Conservation (phyloP, 2,888 invertebrate genomes). For the Cephonodes hylas region DNA sequence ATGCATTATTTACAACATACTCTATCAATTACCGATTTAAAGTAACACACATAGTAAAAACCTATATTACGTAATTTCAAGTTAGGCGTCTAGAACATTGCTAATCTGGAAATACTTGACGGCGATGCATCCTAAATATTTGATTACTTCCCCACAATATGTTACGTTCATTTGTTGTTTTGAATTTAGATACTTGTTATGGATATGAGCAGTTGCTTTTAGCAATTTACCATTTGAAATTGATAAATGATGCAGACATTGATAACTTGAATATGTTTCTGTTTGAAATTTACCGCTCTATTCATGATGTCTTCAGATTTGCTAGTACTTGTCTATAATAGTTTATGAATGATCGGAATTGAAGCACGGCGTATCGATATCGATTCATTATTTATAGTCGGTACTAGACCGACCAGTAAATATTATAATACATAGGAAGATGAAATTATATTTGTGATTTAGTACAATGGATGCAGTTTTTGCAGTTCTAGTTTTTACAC, state of each 20-base stretch:
- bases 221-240: not conserved
- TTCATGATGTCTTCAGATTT: not conserved
- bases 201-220: not conserved
- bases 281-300: not conserved
- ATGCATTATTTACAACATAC: conserved; percentile 1
- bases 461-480: too few relatives aligned
- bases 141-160: not conserved
- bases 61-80: not conserved
- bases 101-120: not conserved
- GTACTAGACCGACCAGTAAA: too few relatives aligned
- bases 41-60: conserved; percentile 5
- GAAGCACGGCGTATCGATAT: too few relatives aligned
- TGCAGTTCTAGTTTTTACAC: too few relatives aligned
- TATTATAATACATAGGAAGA: too few relatives aligned
- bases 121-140: conserved; percentile 6
- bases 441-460: too few relatives aligned
- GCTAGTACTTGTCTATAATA: not conserved
- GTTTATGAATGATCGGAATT: not conserved
- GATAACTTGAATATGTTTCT: not conserved
- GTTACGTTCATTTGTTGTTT: not conserved
- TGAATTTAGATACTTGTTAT: not conserved
- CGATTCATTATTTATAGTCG: too few relatives aligned
- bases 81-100: not conserved
- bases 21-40: not conserved
- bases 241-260: not conserved